A percentile compares a stretch with the other conserved stretches of the same genome.
Conservation (phyloP, 2,888 invertebrate genomes). For the Caenorhabditis becei region DNA sequence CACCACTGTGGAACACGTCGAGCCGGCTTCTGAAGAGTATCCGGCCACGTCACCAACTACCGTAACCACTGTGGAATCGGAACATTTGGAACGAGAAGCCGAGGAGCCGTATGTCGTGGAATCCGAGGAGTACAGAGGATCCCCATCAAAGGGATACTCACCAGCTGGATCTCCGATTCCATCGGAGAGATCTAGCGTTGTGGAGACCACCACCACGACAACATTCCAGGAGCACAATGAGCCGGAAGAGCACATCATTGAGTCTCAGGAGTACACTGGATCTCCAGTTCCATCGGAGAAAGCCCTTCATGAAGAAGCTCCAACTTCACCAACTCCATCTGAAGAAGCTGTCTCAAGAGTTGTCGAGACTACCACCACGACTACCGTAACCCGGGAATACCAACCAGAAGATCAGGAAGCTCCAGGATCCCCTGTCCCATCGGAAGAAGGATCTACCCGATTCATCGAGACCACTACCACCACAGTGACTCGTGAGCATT, state of each 20-base stretch:
- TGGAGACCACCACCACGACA: constrained; percentile 53
- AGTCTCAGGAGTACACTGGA: constrained; percentile 12
- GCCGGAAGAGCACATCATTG: constrained; percentile 20
- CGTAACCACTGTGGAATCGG: constrained; percentile 26
- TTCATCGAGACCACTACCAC: constrained; percentile 31
- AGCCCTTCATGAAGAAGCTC: neutral
- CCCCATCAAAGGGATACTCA: neutral
- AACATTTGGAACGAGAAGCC: constrained; percentile 21
- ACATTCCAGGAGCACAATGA: constrained; percentile 43
- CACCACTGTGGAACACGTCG: constrained; percentile 32
- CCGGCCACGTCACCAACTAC: constrained; percentile 16
- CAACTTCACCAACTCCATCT: neutral
- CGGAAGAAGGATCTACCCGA: constrained; percentile 17
- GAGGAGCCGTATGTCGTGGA: constrained; percentile 21
- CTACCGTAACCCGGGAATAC: neutral
- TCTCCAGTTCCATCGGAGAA: constrained; percentile 54
- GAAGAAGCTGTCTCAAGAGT: neutral
- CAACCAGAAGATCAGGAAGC: constrained; percentile 13
- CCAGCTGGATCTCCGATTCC: constrained; percentile 22
- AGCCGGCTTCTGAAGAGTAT: constrained; percentile 10
- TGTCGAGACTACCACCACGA: neutral
- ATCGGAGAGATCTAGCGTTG: constrained; percentile 24
- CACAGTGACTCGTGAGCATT: constrained; percentile 39
- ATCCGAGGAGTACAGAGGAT: constrained; percentile 12
- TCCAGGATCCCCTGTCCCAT: constrained; percentile 46